Evolutionary conservation across 2,888 invertebrate genomes (phyloP).

Genomic region (Pyrrhosoma nymphula): DNA sequence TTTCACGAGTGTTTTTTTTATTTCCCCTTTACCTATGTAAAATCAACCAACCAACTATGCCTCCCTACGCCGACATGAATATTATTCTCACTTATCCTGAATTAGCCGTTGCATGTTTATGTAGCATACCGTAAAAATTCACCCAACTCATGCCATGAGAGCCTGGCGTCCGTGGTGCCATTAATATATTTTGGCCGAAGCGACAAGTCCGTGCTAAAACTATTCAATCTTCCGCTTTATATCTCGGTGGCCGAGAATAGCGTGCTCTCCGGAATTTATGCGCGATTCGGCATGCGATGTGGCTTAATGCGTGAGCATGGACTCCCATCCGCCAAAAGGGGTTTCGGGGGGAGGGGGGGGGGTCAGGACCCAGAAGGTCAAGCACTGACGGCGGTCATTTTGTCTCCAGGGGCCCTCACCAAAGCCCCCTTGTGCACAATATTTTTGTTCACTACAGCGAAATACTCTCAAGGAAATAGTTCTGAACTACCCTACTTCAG

Average conservation of each 20-base stretch:
- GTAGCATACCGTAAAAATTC: neutral
- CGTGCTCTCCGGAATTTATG: neutral
- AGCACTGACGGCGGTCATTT: neutral
- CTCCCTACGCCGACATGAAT: neutral
- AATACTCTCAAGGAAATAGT: neutral
- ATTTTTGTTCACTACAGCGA: neutral
- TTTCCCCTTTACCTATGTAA: no score
- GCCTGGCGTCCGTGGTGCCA: neutral
- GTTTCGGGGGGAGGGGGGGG: neutral
- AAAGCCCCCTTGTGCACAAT: neutral
- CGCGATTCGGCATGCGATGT: neutral
- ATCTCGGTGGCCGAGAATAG: neutral
- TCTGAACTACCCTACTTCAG: neutral
- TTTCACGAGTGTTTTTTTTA: no score
- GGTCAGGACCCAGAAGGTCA: neutral
- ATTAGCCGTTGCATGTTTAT: neutral
- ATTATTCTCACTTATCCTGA: neutral
- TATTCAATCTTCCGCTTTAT: constrained; percentile 19
- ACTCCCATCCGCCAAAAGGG: neutral
- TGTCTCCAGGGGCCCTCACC: neutral
- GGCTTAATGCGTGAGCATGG: neutral
- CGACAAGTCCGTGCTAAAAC: neutral
- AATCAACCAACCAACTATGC: no score
- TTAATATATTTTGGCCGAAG: neutral
- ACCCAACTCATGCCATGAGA: neutral